phyloP scores from a whole-genome alignment of 2,888 invertebrate genomes.

The Rutpela maculata region DNA sequence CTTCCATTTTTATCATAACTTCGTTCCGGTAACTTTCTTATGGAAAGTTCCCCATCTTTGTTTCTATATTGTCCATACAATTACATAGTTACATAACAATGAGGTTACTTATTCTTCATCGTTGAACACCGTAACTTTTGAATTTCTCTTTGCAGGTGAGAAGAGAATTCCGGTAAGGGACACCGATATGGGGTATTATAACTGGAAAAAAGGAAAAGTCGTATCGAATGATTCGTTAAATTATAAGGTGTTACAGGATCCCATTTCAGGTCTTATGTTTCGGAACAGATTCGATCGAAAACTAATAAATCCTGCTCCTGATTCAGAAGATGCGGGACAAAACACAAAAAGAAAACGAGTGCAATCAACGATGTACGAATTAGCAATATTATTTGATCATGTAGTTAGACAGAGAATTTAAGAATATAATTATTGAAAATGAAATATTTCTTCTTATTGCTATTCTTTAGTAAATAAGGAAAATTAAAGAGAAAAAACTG shows the following conservation, averaged over 20 bases:
- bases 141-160: conserved; percentile 56
- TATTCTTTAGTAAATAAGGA: too few relatives aligned
- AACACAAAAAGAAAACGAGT: conserved; percentile 81
- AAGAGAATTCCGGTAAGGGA: conserved; percentile 81
- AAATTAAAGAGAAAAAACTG: too few relatives aligned
- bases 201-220: conserved; percentile 84
- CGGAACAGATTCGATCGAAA: conserved; percentile 88
- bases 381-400: conserved; percentile 89
- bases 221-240: conserved; percentile 85
- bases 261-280: conserved; percentile 83
- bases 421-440: conserved; percentile 33
- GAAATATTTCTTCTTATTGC: background rate
- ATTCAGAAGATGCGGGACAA: conserved; percentile 78
- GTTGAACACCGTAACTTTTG: too few relatives aligned
- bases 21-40: too few relatives aligned
- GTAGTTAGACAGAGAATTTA: conserved; percentile 77
- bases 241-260: conserved; percentile 85
- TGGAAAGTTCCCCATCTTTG: too few relatives aligned
- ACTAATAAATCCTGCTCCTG: conserved; percentile 83
- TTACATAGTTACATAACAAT: too few relatives aligned
- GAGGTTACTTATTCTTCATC: too few relatives aligned
- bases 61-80: too few relatives aligned
- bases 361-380: conserved; percentile 81
- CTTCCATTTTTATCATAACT: too few relatives aligned
- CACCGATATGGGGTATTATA: conserved; percentile 85